Evolutionary conservation across 1,140 invertebrate genomes (phyloP), one percentile per base, ranked within the genome.

Genomic region (Popillia japonica): DNA sequence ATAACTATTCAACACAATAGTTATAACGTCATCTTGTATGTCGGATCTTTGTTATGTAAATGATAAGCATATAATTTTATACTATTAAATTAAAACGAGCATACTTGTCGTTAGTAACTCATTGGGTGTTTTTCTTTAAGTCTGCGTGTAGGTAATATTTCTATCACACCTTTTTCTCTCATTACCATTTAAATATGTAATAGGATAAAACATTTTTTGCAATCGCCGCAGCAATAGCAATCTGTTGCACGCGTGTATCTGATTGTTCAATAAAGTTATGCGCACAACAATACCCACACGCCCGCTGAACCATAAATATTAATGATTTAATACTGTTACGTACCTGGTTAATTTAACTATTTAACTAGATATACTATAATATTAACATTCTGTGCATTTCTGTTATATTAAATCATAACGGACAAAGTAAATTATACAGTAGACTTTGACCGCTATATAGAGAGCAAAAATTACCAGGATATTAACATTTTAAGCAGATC

Each of bases 251-350:
- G 17, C 48, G 48, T 55, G 4, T 55, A 55, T 55, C 48, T 17
- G 48, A 55, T 55, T 55, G 48, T 55, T 55, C 14, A 34, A 34
- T n/a, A 0, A 55, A n/a, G 48, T 55, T 34, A 55, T 55, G 48
- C 8, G 64, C 23, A 10, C 11, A 27, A 72, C 23, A 68, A 22
- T 23, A 11, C 20, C 27, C 27, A 22, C 61, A 23, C 6, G 27
- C 61, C 20, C 10, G 20, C 10, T 23, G 9, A 6, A 68, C 14
- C 20, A 68, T 23, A 68, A 22, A 68, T 68, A 68, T 68, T 68
- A 68, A 68, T 68, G 20, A 68, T 48, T 14, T 48, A 10, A 48
- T 48, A 48, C n/a, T n/a, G 48, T 55, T 34, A 55, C 48, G n/a
- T 40, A 72, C 23, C 14, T 72, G 34, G 27, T n/a, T 72, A 72